Conservation (phyloP, 2,797 vertebrate genomes). For the Halcyon chelicuti region DNA sequence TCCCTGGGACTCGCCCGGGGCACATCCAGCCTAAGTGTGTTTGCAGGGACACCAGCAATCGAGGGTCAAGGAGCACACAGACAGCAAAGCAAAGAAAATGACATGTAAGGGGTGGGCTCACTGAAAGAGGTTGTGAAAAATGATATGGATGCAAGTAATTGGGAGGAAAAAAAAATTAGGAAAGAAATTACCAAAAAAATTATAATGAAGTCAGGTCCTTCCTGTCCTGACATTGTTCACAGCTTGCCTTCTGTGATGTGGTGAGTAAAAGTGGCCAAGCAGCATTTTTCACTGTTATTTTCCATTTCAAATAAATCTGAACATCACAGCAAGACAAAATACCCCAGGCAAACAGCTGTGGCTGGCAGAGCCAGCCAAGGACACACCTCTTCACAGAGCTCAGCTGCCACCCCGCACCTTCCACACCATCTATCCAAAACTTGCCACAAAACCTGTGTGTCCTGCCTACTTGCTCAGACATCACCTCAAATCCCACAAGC, state of each 20-base stretch:
- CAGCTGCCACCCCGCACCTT: not conserved
- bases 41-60: not conserved
- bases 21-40: not conserved
- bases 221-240: not conserved
- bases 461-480: not conserved
- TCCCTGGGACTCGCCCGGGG: not conserved
- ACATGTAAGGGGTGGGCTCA: not conserved
- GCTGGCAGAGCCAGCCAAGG: not conserved
- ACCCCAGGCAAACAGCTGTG: not conserved
- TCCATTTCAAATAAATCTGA: not conserved
- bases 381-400: rapidly evolving
- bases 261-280: not conserved
- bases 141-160: rapidly evolving
- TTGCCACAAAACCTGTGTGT: rapidly evolving
- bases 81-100: not conserved
- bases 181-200: not conserved
- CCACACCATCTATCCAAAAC: not conserved
- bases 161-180: rapidly evolving
- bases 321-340: not conserved
- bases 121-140: not conserved
- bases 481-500: not conserved
- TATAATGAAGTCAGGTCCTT: not conserved
- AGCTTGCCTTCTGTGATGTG: not conserved
- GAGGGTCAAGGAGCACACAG: not conserved
- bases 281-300: rapidly evolving